Evolutionary conservation across 2,888 invertebrate genomes (phyloP).

Genomic region (Morpho deidamia): DNA sequence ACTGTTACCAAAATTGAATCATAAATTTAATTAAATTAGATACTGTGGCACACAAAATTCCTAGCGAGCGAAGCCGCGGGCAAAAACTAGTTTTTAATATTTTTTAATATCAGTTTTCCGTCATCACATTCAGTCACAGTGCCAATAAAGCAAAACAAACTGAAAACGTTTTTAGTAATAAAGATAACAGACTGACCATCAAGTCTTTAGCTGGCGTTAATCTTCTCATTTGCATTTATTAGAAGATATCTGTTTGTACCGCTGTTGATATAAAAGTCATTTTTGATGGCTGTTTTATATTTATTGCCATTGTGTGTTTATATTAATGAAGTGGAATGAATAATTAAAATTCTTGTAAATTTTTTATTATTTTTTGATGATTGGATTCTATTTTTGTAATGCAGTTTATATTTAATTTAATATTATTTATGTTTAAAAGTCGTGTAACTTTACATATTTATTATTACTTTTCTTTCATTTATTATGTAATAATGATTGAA

Average conservation of each 20-base stretch:
- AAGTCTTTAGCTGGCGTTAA: slow-evolving; percentile 17
- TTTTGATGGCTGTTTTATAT: slow-evolving; percentile 13
- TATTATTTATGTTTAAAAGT: too few relatives aligned
- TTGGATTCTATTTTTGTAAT: background rate
- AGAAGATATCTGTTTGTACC: slow-evolving; percentile 9
- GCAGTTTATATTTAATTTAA: too few relatives aligned
- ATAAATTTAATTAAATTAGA: too few relatives aligned
- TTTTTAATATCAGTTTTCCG: background rate
- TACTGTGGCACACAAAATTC: too few relatives aligned
- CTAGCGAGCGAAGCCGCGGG: too few relatives aligned
- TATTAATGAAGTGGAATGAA: slow-evolving; percentile 4
- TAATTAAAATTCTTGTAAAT: background rate
- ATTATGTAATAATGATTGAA: too few relatives aligned
- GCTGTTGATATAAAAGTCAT: slow-evolving; percentile 12
- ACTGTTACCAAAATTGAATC: too few relatives aligned
- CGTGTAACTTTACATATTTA: too few relatives aligned
- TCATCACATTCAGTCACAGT: too few relatives aligned
- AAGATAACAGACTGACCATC: slow-evolving; percentile 19
- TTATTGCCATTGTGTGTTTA: slow-evolving; percentile 17
- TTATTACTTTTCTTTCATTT: too few relatives aligned
- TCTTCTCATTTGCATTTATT: slow-evolving; percentile 22
- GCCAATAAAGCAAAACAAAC: background rate
- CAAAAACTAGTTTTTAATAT: too few relatives aligned
- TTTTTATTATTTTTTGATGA: background rate
- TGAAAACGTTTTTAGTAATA: slow-evolving; percentile 20